Evolutionary conservation across 2,113 vertebrate species (phyloP).

Genomic region (Tetrao urogallus): DNA sequence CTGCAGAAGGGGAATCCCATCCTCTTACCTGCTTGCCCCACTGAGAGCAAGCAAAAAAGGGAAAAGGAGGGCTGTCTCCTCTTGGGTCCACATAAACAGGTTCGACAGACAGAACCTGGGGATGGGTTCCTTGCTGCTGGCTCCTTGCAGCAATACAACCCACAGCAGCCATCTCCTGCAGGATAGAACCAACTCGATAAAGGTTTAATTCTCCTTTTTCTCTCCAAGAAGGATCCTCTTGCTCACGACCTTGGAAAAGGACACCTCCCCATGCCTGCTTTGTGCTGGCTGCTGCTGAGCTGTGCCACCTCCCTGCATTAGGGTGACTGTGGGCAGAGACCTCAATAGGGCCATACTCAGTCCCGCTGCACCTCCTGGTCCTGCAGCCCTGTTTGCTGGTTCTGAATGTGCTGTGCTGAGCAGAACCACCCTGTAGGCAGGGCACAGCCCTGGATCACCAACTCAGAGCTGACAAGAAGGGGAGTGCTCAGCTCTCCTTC

Average conservation of each 20-base stretch:
- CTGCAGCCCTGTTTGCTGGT: too few relatives aligned
- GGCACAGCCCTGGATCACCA: background rate
- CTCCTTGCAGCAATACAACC: background rate
- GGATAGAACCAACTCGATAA: fast-evolving
- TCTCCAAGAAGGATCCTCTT: background rate
- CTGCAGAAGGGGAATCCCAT: background rate
- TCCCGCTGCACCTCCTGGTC: background rate
- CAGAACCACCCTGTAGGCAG: too few relatives aligned
- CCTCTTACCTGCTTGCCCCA: background rate
- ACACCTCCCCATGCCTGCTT: background rate
- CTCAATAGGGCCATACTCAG: background rate
- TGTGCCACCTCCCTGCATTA: background rate
- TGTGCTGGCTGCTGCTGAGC: background rate
- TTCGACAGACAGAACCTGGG: background rate
- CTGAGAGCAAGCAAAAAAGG: background rate
- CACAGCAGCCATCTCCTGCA: background rate
- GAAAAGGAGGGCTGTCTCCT: background rate
- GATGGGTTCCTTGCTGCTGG: background rate
- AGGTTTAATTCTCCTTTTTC: background rate
- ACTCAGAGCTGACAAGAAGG: background rate
- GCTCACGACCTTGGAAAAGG: background rate
- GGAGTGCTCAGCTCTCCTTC: background rate
- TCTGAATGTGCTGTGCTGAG: too few relatives aligned
- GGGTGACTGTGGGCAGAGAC: background rate
- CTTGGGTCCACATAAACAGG: fast-evolving